Conservation (phyloP, 2,113 vertebrate species). For the Pachypanchax playfairii region DNA sequence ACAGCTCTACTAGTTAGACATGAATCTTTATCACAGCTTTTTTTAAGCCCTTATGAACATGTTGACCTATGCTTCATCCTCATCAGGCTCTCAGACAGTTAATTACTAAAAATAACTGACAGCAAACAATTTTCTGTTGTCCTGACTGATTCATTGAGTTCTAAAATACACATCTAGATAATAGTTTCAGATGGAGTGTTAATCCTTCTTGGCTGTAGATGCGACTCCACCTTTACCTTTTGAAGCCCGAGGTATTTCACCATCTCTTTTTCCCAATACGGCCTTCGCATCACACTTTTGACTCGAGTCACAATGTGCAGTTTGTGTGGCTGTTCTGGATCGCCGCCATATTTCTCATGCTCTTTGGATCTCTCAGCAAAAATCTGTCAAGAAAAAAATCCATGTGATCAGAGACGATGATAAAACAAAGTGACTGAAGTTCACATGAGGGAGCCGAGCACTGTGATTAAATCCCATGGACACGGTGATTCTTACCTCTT, state of each 20-base stretch:
- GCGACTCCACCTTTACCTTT: conserved; percentile 78
- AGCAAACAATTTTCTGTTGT: too few species aligned
- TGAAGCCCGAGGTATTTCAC: conserved; percentile 84
- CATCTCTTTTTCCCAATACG: conserved; percentile 93
- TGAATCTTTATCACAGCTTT: neutral
- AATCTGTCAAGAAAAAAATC: conserved; percentile 70
- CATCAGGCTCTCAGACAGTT: neutral
- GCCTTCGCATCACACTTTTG: conserved; percentile 82
- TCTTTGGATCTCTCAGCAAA: conserved; percentile 86
- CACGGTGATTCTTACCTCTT: conserved; percentile 56
- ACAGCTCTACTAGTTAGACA: neutral
- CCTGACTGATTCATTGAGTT: too few species aligned
- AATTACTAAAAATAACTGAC: neutral
- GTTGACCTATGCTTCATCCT: neutral
- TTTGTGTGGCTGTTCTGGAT: conserved; percentile 93
- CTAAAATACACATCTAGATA: too few species aligned
- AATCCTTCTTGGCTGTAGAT: neutral
- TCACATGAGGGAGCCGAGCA: too few species aligned
- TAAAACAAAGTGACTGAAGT: neutral
- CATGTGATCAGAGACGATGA: neutral
- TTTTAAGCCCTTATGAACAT: neutral
- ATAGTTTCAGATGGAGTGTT: neutral
- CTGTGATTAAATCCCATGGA: neutral
- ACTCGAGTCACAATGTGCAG: conserved; percentile 90
- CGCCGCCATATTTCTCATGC: conserved; percentile 91